These are phyloP conservation scores for Zosterops japonicus DNA, from an alignment of 2,113 vertebrate species.

Conservation along the genomic window DNA sequence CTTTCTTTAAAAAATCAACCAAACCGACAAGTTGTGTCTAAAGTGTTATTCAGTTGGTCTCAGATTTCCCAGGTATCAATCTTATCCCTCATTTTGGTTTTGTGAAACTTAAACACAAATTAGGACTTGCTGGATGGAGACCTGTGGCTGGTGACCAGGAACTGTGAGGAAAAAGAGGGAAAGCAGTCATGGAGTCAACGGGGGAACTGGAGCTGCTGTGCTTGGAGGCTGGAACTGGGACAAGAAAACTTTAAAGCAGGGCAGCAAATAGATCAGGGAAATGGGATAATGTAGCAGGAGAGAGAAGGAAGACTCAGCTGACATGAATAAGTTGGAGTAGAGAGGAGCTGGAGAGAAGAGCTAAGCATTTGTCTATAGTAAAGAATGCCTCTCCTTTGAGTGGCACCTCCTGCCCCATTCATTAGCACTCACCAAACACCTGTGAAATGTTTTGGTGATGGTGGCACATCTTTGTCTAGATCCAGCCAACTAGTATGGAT, in stretches of 20 bases:
- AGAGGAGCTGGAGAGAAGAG: not conserved
- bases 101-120: not conserved
- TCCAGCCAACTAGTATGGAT: not conserved
- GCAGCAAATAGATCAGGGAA: not conserved
- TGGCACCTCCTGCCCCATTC: not conserved
- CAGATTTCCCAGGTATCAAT: not conserved
- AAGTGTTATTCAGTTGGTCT: not conserved
- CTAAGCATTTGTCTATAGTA: not conserved
- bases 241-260: not conserved
- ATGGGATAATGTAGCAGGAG: not conserved
- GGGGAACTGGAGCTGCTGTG: not conserved
- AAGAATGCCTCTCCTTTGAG: not conserved
- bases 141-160: not conserved
- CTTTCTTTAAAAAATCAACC: not conserved
- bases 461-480: not conserved
- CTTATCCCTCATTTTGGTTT: not conserved
- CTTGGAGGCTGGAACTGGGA: not conserved
- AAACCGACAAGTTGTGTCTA: not conserved
- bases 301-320: not conserved
- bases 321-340: not conserved
- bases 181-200: fast-evolving
- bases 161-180: not conserved
- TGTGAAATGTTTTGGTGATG: not conserved
- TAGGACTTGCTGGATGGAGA: not conserved
- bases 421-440: not conserved